These are phyloP conservation scores for Venustoraphidia nigricollis DNA, from an alignment of 2,888 invertebrate genomes.

Conservation along the genomic window DNA sequence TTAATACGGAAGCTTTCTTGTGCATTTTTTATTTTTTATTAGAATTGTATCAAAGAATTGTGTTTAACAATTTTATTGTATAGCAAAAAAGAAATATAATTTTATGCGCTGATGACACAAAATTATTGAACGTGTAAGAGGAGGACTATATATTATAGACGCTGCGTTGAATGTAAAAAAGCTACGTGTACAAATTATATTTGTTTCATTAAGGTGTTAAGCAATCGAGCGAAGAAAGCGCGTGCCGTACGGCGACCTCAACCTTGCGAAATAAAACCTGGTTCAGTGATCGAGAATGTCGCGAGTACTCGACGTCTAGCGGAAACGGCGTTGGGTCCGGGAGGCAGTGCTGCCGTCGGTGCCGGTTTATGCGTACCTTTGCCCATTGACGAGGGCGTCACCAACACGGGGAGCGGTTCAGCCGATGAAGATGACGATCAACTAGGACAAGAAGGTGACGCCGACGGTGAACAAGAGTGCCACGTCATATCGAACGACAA, in stretches of 20 bases:
- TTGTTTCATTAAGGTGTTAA: slow-evolving; percentile 50
- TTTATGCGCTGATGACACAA: neutral
- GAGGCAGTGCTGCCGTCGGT: slow-evolving; percentile 18
- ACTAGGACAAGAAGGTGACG: slow-evolving; percentile 36
- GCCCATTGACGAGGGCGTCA: slow-evolving; percentile 63
- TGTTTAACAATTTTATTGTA: no score
- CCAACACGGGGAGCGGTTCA: slow-evolving; percentile 81
- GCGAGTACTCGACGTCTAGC: slow-evolving; percentile 67
- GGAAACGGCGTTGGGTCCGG: slow-evolving; percentile 55
- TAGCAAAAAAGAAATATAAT: no score
- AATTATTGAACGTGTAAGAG: neutral
- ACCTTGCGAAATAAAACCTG: slow-evolving; percentile 52
- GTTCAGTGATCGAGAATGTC: slow-evolving; percentile 80
- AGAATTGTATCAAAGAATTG: no score
- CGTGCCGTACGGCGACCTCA: slow-evolving; percentile 67
- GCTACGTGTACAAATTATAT: slow-evolving; percentile 5
- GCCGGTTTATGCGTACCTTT: slow-evolving; percentile 15
- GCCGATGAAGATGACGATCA: slow-evolving; percentile 70
- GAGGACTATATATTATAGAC: no score
- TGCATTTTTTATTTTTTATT: no score
- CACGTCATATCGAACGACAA: slow-evolving; percentile 82
- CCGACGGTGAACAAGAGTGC: slow-evolving; percentile 47
- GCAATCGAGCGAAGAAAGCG: slow-evolving; percentile 69
- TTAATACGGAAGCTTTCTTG: no score
- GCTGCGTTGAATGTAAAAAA: slow-evolving; percentile 4